Evolutionary conservation across 2,797 vertebrate genomes (phyloP), one percentile per base, ranked within the genome.

Genomic region (Rhinella marina): DNA sequence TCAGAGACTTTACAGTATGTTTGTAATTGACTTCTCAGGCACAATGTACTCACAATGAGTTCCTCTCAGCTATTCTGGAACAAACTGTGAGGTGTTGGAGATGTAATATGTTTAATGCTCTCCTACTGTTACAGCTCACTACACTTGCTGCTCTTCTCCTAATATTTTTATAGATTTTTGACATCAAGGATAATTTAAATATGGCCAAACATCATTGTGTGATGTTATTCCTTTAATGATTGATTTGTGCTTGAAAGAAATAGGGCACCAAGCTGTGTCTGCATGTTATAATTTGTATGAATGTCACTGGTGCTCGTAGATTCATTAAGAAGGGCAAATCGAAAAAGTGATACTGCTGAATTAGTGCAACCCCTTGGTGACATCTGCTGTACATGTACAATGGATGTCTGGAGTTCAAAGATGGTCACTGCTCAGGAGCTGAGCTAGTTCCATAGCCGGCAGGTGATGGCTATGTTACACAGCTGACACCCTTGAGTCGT

Each of bases 11-110:
- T 88, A 75, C 61, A 62, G 41, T 70, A 68, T 68, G 48, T 75
- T 54, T 81, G 75, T 27, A 70, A 73, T 25, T 85, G 56, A 59
- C 41, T 75, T 85, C 68, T 85, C 32, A 17, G n/a, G 56, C 77
- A 75, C 83, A 75, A 56, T 75, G 23, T 81, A 80, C 41, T 75
- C 48, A 62, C 21, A 21, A 78, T 32, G n/a, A 70, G 25, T 17
- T 87, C 32, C 29, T 59, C 25, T 82, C 73, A 52, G 73, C 80
- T 81, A 61, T 78, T 81, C 87, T 85, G 25, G 87, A 85, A 85
- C 83, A 88, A 66, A 56, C 61, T 81, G 82, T 72, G 75, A 85
- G 56, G 64, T 84, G 54, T 23, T 50, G 23, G 21, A 77, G 57
- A 64, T 70, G 48, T 78, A 61, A 79, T 79, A 52, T 56, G 59